phyloP scores from a whole-genome alignment of 2,113 vertebrate species.

The Nothoprocta pentlandii region DNA sequence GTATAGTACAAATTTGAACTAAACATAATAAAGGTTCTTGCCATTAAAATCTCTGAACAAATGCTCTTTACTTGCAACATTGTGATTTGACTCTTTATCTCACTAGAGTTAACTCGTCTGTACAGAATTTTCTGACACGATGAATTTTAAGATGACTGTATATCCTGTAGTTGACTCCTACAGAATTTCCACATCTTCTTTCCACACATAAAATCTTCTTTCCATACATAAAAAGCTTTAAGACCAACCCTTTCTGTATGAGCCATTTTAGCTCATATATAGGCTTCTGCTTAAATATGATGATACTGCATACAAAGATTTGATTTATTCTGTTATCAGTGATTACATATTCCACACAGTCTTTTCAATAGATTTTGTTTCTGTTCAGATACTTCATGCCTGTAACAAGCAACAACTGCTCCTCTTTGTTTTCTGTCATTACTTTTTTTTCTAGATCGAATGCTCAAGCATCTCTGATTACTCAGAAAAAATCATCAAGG shows the following conservation, averaged over 20 bases:
- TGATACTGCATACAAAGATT: not conserved
- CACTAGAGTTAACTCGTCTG: not conserved
- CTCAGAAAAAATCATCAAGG: slow-evolving; percentile 98
- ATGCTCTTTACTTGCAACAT: not conserved
- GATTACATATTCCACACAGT: not conserved
- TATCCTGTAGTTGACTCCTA: not conserved
- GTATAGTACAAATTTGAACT: not conserved
- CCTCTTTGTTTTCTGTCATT: slow-evolving; percentile 12
- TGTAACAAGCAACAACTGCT: not conserved
- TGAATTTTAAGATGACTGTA: not conserved
- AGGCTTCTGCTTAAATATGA: not conserved
- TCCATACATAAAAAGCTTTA: not conserved
- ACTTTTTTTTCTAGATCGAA: slow-evolving; percentile 86
- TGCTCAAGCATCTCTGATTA: slow-evolving; percentile 99
- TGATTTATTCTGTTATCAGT: not conserved
- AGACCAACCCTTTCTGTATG: not conserved
- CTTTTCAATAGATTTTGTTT: not conserved
- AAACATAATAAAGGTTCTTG: not conserved
- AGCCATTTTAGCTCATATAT: not conserved
- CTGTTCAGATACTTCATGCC: not conserved
- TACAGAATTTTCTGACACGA: not conserved
- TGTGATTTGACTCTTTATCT: not conserved
- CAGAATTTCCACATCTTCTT: not conserved
- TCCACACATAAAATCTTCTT: not conserved
- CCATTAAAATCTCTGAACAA: not conserved